Conservation (phyloP, 2,113 vertebrate species). For the Arvicanthis niloticus region DNA sequence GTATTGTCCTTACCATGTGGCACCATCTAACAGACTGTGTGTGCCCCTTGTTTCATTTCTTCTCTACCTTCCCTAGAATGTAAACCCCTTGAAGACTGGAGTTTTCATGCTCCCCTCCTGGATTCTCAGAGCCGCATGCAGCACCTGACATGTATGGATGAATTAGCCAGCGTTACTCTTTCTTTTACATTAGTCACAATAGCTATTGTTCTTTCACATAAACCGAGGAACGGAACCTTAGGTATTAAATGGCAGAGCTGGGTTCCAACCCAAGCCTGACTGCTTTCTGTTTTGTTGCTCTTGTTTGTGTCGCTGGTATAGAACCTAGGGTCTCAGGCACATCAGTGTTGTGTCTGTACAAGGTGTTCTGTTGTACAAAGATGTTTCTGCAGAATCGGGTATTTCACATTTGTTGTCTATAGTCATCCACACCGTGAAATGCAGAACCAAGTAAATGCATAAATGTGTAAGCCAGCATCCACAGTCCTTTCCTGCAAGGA, state of each 20-base stretch:
- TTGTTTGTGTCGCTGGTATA: not conserved
- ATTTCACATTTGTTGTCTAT: not conserved
- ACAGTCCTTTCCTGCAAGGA: constrained; percentile 1
- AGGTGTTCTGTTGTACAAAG: constrained; percentile 36
- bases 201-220: constrained; percentile 6
- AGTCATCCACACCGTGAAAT: not conserved
- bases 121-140: not conserved
- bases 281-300: not conserved
- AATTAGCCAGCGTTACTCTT: not conserved
- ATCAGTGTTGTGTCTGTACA: not conserved
- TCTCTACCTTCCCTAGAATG: not conserved
- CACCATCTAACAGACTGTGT: not conserved
- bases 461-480: not conserved
- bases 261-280: not conserved
- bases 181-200: constrained; percentile 14
- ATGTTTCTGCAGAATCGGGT: not conserved
- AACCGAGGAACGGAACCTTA: constrained; percentile 42
- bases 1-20: not conserved
- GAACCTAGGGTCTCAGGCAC: not conserved
- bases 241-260: constrained; percentile 2
- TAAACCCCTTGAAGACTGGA: constrained; percentile 1
- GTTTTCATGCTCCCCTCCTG: constrained; percentile 9
- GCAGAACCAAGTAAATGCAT: not conserved
- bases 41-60: not conserved
- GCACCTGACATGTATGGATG: not conserved